Conservation (phyloP, 2,888 invertebrate genomes). For the Trichogramma evanescens region DNA sequence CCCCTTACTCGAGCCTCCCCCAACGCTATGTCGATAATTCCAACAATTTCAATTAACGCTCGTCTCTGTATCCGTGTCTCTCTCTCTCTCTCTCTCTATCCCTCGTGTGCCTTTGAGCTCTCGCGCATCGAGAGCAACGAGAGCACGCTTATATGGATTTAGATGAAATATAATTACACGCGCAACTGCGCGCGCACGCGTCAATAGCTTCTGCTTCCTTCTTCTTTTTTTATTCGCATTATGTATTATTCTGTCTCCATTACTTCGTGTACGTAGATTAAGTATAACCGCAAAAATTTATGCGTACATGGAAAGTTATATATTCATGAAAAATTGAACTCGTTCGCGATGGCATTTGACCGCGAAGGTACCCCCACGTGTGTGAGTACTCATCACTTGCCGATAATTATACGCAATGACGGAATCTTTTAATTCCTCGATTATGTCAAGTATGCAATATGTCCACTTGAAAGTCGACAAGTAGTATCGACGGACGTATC, state of each 20-base stretch:
- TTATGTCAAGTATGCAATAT: no score
- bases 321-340: not conserved
- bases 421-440: no score
- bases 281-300: not conserved
- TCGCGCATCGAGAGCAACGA: not conserved
- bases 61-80: constrained; percentile 5
- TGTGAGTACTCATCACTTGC: no score
- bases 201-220: not conserved
- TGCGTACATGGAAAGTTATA: not conserved
- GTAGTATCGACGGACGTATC: no score
- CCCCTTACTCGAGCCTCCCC: not conserved
- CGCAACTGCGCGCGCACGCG: not conserved
- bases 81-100: constrained; percentile 3
- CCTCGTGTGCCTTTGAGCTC: not conserved
- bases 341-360: not conserved
- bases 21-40: constrained; percentile 12
- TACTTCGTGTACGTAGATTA: not conserved
- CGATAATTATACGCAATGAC: no score
- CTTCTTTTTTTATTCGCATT: not conserved
- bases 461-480: no score
- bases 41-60: constrained; percentile 18
- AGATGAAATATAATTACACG: not conserved
- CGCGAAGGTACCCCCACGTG: no score
- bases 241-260: no score
- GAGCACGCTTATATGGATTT: no score